Evolutionary conservation across 37 sponge, comb jelly and placozoan species (phyloP).

Genomic region (Haliclona indistincta): DNA sequence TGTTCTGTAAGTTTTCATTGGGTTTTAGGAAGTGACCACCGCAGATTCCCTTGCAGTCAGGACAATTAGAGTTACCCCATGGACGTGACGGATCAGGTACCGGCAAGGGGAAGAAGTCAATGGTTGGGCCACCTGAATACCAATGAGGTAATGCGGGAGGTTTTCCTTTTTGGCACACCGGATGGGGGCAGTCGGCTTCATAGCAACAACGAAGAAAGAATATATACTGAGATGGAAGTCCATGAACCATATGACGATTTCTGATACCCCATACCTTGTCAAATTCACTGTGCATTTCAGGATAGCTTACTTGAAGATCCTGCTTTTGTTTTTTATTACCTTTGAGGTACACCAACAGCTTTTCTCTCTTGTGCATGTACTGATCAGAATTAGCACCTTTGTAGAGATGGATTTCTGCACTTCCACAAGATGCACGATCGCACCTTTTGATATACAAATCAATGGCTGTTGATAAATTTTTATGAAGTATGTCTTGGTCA

Average conservation of each 20-base stretch:
- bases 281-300: slow-evolving; percentile 23
- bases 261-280: slow-evolving; percentile 23
- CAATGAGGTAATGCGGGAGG: neutral
- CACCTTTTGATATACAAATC: slow-evolving; percentile 32
- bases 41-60: neutral
- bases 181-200: slow-evolving; percentile 22
- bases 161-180: slow-evolving; percentile 7
- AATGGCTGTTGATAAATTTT: slow-evolving; percentile 29
- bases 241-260: slow-evolving; percentile 24
- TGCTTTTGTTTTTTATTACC: slow-evolving; percentile 13
- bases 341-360: slow-evolving; percentile 1
- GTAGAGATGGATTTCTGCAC: slow-evolving; percentile 24
- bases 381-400: slow-evolving; percentile 19
- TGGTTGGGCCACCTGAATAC: slow-evolving; percentile 5
- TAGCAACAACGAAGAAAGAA: slow-evolving; percentile 29
- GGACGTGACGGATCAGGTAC: slow-evolving; percentile 3
- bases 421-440: slow-evolving; percentile 36
- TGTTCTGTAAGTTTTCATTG: neutral
- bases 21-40: slow-evolving; percentile 8
- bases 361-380: neutral
- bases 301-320: neutral
- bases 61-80: slow-evolving; percentile 4
- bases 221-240: slow-evolving; percentile 25
- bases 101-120: neutral
- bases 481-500: neutral